Conservation (phyloP, 1,140 invertebrate species). For the Apis florea region DNA sequence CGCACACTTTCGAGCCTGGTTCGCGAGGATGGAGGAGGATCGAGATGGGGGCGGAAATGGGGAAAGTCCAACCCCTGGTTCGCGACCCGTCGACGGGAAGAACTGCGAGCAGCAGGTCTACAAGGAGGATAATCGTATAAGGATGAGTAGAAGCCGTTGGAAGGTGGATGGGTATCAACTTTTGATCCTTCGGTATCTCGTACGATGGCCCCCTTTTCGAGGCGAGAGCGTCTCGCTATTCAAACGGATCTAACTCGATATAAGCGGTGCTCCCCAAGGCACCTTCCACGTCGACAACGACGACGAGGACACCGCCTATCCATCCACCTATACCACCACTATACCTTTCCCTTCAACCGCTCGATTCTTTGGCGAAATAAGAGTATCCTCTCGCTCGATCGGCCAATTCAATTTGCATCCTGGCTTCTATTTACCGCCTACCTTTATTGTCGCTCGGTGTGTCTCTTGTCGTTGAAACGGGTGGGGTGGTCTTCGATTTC, state of each 20-base stretch:
- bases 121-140: constrained; percentile 77
- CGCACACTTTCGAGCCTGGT: constrained; percentile 28
- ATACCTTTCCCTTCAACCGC: constrained; percentile 20
- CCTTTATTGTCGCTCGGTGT: constrained; percentile 5
- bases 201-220: constrained; percentile 26
- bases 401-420: constrained; percentile 78
- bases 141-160: constrained; percentile 56
- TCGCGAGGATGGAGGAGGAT: constrained; percentile 1
- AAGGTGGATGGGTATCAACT: constrained; percentile 71
- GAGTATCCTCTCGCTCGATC: constrained; percentile 64
- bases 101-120: constrained; percentile 58
- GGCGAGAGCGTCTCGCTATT: constrained; percentile 70
- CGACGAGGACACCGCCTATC: constrained; percentile 59
- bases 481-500: constrained; percentile 1
- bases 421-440: constrained; percentile 50
- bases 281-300: constrained; percentile 55
- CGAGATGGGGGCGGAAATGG: neutral
- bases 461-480: too few species aligned
- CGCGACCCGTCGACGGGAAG: constrained; percentile 11
- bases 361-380: constrained; percentile 50
- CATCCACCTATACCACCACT: constrained; percentile 29
- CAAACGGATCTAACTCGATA: constrained; percentile 79
- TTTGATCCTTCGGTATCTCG: constrained; percentile 73
- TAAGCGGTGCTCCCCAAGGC: constrained; percentile 75
- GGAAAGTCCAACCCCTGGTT: constrained; percentile 35